Evolutionary conservation across 1,140 invertebrate species (phyloP).

Genomic region (Antheraea mylitta): DNA sequence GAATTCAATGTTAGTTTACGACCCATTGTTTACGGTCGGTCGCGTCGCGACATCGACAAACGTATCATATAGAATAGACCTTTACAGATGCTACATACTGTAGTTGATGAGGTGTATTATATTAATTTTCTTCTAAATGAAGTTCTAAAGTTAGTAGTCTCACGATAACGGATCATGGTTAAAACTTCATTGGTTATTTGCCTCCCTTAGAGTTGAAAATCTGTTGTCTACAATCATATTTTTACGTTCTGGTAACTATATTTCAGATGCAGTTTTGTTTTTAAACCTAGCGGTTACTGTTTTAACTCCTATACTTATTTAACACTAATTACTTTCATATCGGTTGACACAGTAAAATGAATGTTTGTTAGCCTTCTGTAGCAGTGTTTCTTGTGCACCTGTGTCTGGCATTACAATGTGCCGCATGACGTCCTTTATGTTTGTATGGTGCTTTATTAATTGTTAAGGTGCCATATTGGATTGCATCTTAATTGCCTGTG

Average conservation of each 20-base stretch:
- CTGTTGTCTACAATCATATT: no score
- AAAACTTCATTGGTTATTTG: no score
- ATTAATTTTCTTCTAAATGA: no score
- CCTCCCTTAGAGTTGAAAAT: no score
- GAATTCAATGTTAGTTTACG: constrained; percentile 1
- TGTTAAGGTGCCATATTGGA: constrained; percentile 1
- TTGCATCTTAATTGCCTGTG: constrained; percentile 1
- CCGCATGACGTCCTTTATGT: background rate
- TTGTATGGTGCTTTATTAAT: background rate
- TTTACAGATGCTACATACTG: background rate
- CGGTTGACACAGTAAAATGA: background rate
- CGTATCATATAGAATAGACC: background rate
- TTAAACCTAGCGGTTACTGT: no score
- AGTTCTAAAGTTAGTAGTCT: no score
- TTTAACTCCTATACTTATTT: no score
- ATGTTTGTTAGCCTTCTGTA: background rate
- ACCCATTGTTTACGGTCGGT: background rate
- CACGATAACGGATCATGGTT: no score
- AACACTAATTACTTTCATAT: no score
- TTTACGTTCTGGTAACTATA: no score
- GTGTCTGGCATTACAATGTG: background rate
- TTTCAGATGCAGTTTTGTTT: no score
- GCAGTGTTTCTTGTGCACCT: background rate
- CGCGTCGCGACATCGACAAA: background rate
- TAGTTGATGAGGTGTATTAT: no score